A percentile compares a stretch with the other conserved stretches of the same genome.
phyloP scores from a whole-genome alignment of 1,140 invertebrate species.

The Leptoteleia sp. region DNA sequence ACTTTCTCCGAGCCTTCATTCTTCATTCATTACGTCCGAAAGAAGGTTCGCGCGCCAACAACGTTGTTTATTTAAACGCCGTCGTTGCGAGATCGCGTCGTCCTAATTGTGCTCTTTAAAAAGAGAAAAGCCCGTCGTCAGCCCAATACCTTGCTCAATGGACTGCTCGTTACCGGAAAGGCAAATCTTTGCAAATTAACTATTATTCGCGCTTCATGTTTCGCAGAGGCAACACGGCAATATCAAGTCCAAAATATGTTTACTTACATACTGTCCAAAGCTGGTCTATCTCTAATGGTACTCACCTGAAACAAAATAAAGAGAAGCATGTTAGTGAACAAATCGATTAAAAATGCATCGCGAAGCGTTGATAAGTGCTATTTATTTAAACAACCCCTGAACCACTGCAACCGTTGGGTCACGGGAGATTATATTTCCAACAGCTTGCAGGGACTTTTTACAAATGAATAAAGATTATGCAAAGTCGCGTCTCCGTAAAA shows the following conservation, averaged over 20 bases:
- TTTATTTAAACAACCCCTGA: constrained; percentile 35
- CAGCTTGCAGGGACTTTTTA: constrained; percentile 40
- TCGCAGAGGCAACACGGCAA: neutral
- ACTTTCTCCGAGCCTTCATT: constrained; percentile 14
- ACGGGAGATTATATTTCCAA: constrained; percentile 30
- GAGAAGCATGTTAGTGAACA: neutral
- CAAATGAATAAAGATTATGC: constrained; percentile 59
- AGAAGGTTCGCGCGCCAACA: constrained; percentile 1
- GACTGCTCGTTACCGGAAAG: too few species aligned
- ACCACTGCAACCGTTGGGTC: constrained; percentile 33
- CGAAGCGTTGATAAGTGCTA: constrained; percentile 37
- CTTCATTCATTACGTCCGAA: constrained; percentile 4
- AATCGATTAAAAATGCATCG: constrained; percentile 2
- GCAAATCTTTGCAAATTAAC: too few species aligned
- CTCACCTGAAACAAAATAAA: constrained; percentile 57
- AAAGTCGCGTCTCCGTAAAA: constrained; percentile 7
- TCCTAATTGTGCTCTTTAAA: neutral
- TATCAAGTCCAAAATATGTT: constrained; percentile 21
- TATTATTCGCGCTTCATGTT: neutral
- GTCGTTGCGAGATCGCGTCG: neutral
- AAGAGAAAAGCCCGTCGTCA: too few species aligned
- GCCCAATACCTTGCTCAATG: too few species aligned
- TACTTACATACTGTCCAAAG: constrained; percentile 8
- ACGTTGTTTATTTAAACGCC: constrained; percentile 12
- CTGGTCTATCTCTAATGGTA: neutral